Evolutionary conservation across 2,113 vertebrate species (phyloP).

Genomic region (Merops nubicus): DNA sequence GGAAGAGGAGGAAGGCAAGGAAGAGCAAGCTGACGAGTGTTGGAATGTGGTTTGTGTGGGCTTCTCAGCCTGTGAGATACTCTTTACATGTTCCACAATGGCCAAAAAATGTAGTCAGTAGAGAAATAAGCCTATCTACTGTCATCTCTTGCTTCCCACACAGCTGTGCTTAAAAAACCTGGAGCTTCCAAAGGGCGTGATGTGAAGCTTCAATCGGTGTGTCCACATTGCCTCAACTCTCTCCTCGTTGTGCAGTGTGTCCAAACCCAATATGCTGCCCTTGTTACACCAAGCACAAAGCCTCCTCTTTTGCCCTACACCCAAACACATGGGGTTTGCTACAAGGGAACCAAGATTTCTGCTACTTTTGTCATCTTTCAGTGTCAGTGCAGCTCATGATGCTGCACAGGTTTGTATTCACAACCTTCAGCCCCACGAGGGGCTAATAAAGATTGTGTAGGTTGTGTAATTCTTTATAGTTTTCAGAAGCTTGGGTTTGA

Average conservation of each 20-base stretch:
- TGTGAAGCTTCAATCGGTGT: not conserved
- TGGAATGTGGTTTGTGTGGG: not conserved
- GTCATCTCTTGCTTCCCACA: not conserved
- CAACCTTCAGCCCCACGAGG: not conserved
- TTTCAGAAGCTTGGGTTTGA: not conserved
- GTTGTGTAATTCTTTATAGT: not conserved
- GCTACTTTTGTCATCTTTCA: not conserved
- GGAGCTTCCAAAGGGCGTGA: not conserved
- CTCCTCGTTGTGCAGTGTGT: not conserved
- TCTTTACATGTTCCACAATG: not conserved
- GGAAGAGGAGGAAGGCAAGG: not conserved
- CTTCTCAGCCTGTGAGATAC: not conserved
- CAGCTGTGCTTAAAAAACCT: not conserved
- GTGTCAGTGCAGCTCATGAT: not conserved
- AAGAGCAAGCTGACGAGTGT: not conserved
- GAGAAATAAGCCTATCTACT: not conserved
- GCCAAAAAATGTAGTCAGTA: not conserved
- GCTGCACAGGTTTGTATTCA: not conserved
- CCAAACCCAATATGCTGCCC: not conserved
- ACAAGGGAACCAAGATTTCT: not conserved
- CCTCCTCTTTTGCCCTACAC: not conserved
- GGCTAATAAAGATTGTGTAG: not conserved
- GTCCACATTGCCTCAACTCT: not conserved
- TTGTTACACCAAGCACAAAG: not conserved
- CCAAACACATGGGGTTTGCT: not conserved